Conservation (phyloP, 2,113 vertebrate genomes). For the Oryzias celebensis region DNA sequence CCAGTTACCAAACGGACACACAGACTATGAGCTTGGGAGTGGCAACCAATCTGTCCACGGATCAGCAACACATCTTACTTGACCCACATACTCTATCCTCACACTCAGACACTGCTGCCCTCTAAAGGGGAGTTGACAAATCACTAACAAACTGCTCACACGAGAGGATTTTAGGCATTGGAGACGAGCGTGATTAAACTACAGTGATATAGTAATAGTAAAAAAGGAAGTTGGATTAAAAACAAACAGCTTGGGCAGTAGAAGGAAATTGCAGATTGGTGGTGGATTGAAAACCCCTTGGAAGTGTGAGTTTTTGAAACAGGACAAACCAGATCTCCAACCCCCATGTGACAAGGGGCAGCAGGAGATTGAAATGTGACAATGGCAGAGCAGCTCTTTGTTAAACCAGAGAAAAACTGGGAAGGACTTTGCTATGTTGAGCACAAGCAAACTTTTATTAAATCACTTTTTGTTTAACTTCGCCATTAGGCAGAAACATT, state of each 20-base stretch:
- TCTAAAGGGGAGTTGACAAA: slow-evolving; percentile 36
- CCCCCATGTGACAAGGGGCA: slow-evolving; percentile 29
- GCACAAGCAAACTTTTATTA: not conserved
- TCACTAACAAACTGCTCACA: slow-evolving; percentile 1
- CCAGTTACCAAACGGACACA: slow-evolving; percentile 50
- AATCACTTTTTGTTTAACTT: not conserved
- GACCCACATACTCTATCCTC: slow-evolving; percentile 47
- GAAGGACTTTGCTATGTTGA: slow-evolving; percentile 11
- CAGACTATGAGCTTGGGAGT: slow-evolving; percentile 51
- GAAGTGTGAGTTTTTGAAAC: slow-evolving; percentile 47
- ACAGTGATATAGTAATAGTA: not conserved
- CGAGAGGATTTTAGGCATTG: slow-evolving; percentile 14
- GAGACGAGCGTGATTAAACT: not conserved
- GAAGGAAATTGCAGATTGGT: slow-evolving; percentile 18
- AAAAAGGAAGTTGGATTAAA: not conserved
- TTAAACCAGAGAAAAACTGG: slow-evolving; percentile 9
- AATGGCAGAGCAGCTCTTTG: slow-evolving; percentile 25
- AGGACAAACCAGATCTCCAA: slow-evolving; percentile 65
- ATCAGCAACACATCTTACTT: slow-evolving; percentile 47
- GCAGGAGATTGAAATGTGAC: slow-evolving; percentile 19
- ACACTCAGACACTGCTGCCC: slow-evolving; percentile 39
- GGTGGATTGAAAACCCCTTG: slow-evolving; percentile 10
- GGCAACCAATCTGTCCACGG: slow-evolving; percentile 38
- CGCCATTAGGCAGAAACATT: not conserved
- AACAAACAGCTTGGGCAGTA: slow-evolving; percentile 17